Evolutionary conservation across 2,797 vertebrate genomes (phyloP), one percentile per base, ranked within the genome.

Genomic region (Margarornis squamiger): DNA sequence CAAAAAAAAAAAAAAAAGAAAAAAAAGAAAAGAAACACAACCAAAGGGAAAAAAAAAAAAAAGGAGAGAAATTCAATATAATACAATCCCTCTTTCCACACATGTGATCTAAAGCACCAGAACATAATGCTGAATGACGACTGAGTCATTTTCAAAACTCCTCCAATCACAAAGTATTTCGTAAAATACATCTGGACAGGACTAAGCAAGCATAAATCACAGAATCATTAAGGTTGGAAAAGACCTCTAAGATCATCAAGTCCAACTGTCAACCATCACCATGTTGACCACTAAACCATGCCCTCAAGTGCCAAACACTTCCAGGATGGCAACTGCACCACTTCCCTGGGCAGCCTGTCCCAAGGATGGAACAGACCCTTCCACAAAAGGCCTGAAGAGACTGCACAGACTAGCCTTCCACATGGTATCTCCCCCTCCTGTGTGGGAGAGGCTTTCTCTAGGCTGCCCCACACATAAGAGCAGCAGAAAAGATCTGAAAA

Each of bases 381-480:
- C 39, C 62, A 41, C 10, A 36, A 77, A 39, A 72, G 45, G 39
- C 14, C 59, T 72, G 24, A 39, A 34, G 55, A 88, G 12, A 18
- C 12, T 67, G 57, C 48, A 24, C 3, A 79, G 24, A 59, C 10
- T 21, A 87, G 55, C 43, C 23, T 45, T 19, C 34, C 1, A 0
- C 6, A 9, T 14, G 54, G 9, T 4, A 41, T 38, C 34, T 39
- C 70, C 19, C 51, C 34, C 30, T 54, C 66, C 43, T 70, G 1
- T 22, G 19, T 29, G 17, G 34, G 23, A 73, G 54, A 62, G 26
- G 19, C 48, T 43, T 45, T 48, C 41, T 21, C 4, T 10, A 24
- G 19, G n/a, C 38, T 70, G 76, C n/a, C 43, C 41, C 26, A 43
- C 22, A 41, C 0, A 0, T 7, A 61, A n/a, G 8, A 66, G 62